Conservation (phyloP, 2,113 vertebrate species). For the Coreoperca whiteheadi region DNA sequence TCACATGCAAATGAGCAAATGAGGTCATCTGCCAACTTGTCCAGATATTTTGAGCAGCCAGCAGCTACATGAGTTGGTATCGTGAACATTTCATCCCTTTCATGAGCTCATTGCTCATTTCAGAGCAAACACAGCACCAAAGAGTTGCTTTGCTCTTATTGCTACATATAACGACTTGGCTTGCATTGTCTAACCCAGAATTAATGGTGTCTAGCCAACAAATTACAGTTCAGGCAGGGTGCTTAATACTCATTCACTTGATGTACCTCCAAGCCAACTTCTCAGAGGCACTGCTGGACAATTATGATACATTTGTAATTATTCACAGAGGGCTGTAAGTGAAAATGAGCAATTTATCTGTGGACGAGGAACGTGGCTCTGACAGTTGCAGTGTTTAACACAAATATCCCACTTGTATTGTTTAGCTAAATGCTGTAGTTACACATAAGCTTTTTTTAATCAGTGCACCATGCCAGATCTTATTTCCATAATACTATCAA, state of each 20-base stretch:
- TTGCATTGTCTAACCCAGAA: conserved; percentile 10
- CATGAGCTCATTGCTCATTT: conserved; percentile 16
- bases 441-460: background rate
- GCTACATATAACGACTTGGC: conserved; percentile 6
- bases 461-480: background rate
- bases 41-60: conserved; percentile 14
- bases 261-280: conserved; percentile 24
- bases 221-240: conserved; percentile 26
- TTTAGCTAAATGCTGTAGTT: background rate
- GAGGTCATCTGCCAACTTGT: conserved; percentile 23
- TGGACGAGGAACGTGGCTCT: background rate
- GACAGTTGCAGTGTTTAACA: background rate
- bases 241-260: conserved; percentile 16
- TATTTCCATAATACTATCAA: background rate
- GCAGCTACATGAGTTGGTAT: conserved; percentile 22
- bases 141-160: background rate
- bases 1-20: background rate
- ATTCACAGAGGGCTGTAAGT: conserved; percentile 4
- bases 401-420: background rate
- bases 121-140: background rate
- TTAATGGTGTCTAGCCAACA: conserved; percentile 23
- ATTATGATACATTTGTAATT: conserved; percentile 28
- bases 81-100: conserved; percentile 4
- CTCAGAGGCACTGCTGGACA: conserved; percentile 10
- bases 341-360: conserved; percentile 20